phyloP scores from a whole-genome alignment of 2,113 vertebrate genomes.

The Pampusana beccarii region DNA sequence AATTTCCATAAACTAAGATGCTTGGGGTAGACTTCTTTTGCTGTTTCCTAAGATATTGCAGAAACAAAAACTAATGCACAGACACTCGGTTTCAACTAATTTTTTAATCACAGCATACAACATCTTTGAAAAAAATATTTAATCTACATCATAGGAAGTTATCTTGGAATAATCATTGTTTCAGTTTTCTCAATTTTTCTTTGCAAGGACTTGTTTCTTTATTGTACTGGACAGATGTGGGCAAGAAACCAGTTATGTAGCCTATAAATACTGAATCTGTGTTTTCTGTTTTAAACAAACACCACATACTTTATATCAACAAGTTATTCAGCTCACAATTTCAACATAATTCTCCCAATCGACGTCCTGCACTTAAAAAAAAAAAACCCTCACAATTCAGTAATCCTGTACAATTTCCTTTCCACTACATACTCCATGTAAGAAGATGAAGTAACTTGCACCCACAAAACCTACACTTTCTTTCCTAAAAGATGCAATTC shows the following conservation, averaged over 20 bases:
- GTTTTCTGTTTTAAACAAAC: neutral
- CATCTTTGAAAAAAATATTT: neutral
- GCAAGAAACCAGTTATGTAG: neutral
- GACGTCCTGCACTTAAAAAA: neutral
- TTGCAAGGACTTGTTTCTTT: neutral
- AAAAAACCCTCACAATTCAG: neutral
- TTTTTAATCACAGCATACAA: neutral
- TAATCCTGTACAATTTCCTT: neutral
- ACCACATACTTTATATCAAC: neutral
- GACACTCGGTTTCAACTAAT: neutral
- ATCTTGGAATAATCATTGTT: neutral
- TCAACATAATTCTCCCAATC: neutral
- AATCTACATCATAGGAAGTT: neutral
- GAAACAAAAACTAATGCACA: neutral
- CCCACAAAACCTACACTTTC: neutral
- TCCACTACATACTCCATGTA: neutral
- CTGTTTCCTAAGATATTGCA: neutral
- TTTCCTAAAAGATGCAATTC: neutral
- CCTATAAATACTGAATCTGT: neutral
- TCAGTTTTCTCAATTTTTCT: neutral
- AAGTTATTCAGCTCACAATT: neutral
- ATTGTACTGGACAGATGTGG: accelerated
- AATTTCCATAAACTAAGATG: neutral
- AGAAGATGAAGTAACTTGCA: neutral
- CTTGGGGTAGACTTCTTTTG: neutral